Evolutionary conservation across 37 sponge, comb jelly and placozoan genomes (phyloP), one percentile per base, ranked within the genome.

Genomic region (Chondrilla cf. caribensis): DNA sequence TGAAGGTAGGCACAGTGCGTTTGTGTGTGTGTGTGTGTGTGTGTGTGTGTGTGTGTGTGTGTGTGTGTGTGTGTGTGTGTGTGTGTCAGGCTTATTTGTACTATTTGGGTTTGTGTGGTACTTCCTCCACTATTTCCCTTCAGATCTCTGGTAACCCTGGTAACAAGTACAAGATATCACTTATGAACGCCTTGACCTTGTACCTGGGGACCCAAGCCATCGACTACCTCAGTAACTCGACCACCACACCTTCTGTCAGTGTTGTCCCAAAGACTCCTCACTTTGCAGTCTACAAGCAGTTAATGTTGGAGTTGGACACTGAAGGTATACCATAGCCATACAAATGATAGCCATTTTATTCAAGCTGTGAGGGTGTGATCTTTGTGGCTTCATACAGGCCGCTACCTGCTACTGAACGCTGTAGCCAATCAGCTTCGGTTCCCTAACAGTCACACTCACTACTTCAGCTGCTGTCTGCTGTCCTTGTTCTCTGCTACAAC

Each of bases 401-500:
- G 99, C 37, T 99, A 96, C 83, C 77, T 99, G 88, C 90, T 99
- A 81, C 86, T 99, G 70, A 99, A 99, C 86, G 97, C 97, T 31
- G 89, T 99, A 58, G 94, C 96, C 44, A 99, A 99, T 80, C 99
- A 99, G 90, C 89, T 99, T 32, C 82, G 99, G 19, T 99, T 94
- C 60, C 99, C 99, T 38, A 99, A 99, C 87, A 92, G 93, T 78
- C 97, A 99, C 92, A 99, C 99, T 47, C 99, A 99, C 90, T 99
- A 96, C 92, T 99, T 99, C 91, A 90, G 91, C 86, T 94, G 97
- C 83, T 90, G 92, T 28, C 92, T 99, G 15, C 89, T 99, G 39
- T 88, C 98, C 31, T 85, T 99, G 31, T 99, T 99, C 75, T 62
- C 91, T 25, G 95, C 93, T 80, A 93, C 95, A 28, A 94, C 94